Percentiles rank a stretch among this genome's conserved stretches.
These are phyloP conservation scores for Watsonalla cultraria DNA, from an alignment of 2,888 invertebrate species.

Conservation along the genomic window DNA sequence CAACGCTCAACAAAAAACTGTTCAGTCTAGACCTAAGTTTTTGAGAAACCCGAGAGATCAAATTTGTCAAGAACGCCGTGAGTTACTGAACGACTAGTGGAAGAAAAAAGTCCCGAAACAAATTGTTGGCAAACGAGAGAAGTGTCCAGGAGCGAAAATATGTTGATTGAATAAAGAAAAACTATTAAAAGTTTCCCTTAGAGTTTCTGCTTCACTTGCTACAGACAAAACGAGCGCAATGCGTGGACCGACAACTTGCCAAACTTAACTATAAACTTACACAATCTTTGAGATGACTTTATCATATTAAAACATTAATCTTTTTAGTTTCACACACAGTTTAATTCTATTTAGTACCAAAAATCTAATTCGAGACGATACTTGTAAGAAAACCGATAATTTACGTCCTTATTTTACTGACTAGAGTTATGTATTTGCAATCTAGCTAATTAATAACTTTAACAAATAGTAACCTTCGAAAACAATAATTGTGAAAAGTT, in stretches of 20 bases:
- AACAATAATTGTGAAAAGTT: conserved; percentile 54
- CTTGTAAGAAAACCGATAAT: no score
- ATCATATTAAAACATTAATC: not conserved
- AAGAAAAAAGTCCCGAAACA: conserved; percentile 69
- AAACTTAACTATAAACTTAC: conserved; percentile 21
- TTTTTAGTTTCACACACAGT: not conserved
- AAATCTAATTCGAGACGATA: no score
- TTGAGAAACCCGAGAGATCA: conserved; percentile 57
- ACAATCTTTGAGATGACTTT: conserved; percentile 7
- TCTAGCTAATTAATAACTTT: not conserved
- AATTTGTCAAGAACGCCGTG: conserved; percentile 58
- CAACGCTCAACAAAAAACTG: conserved; percentile 36
- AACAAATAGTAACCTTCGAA: not conserved
- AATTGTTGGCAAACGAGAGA: conserved; percentile 73
- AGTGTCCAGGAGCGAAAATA: conserved; percentile 74
- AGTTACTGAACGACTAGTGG: conserved; percentile 46
- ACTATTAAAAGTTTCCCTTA: conserved; percentile 71
- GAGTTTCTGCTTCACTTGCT: conserved; percentile 59
- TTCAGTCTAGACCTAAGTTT: conserved; percentile 61
- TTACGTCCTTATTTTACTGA: not conserved
- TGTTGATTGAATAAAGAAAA: conserved; percentile 78
- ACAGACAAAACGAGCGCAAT: conserved; percentile 52
- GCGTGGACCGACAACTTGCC: conserved; percentile 35
- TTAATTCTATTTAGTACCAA: no score
- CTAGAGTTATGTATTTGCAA: not conserved